Evolutionary conservation across 2,797 vertebrate species (phyloP).

Genomic region (Cyclopterus lumpus): DNA sequence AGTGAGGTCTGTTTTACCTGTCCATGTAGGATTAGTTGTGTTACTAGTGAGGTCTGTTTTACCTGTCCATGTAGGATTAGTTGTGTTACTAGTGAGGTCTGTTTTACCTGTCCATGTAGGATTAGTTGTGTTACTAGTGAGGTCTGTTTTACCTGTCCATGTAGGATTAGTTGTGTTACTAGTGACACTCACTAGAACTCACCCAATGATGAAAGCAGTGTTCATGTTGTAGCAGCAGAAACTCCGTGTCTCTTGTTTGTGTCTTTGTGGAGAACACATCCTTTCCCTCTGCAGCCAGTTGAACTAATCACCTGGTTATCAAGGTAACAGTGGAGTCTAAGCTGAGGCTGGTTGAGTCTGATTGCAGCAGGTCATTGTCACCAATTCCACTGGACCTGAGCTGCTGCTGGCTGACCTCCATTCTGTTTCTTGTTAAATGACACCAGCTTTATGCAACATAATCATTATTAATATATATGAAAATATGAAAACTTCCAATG

Average conservation of each 20-base stretch:
- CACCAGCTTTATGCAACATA: too few species aligned
- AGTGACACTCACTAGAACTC: too few species aligned
- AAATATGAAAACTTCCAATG: too few species aligned
- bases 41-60: too few species aligned
- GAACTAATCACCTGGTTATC: slow-evolving; percentile 49
- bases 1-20: background rate
- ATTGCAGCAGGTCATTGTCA: slow-evolving; percentile 22
- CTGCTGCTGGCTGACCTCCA: too few species aligned
- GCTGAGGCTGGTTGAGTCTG: slow-evolving; percentile 43
- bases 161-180: background rate
- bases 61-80: background rate
- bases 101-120: background rate
- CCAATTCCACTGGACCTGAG: too few species aligned
- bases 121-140: too few species aligned
- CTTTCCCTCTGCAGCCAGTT: slow-evolving; percentile 33
- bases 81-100: background rate
- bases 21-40: background rate
- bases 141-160: background rate
- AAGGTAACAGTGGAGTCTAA: slow-evolving; percentile 26
- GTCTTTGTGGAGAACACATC: slow-evolving; percentile 1
- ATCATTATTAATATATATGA: too few species aligned
- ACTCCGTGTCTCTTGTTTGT: background rate
- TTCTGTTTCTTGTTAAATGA: too few species aligned
- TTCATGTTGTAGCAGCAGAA: slow-evolving; percentile 52
- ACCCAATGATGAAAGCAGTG: slow-evolving; percentile 39